phyloP scores from a whole-genome alignment of 2,797 vertebrate genomes.

The Lates japonicus region DNA sequence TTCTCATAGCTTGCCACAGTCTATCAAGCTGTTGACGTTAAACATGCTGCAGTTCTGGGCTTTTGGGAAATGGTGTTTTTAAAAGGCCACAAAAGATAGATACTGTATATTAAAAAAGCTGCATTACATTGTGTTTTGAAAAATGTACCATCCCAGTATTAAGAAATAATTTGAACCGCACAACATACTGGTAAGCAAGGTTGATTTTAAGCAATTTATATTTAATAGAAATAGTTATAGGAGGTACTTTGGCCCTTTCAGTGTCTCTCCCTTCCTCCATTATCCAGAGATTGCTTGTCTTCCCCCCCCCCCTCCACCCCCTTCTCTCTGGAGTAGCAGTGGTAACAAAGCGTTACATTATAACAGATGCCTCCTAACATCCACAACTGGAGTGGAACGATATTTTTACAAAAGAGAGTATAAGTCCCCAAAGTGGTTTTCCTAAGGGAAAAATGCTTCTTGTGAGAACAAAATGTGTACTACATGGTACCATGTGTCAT shows the following conservation, averaged over 20 bases:
- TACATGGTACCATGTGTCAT: neutral
- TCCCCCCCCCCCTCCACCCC: neutral
- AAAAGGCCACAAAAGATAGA: neutral
- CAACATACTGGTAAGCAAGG: neutral
- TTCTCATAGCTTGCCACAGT: too few species aligned
- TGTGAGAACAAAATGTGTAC: neutral
- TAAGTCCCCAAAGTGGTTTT: neutral
- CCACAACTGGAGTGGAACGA: constrained; percentile 52
- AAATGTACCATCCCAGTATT: neutral
- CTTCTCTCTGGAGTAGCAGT: constrained; percentile 36
- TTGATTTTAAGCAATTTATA: neutral
- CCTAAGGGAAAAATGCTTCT: neutral
- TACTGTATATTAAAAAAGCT: neutral
- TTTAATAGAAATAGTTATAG: neutral
- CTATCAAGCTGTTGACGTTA: neutral
- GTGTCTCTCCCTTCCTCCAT: neutral
- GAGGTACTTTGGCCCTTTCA: neutral
- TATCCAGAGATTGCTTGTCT: neutral
- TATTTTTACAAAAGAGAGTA: constrained; percentile 17
- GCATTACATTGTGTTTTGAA: neutral
- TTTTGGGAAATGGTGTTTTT: neutral
- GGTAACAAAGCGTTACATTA: constrained; percentile 30
- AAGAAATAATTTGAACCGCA: neutral
- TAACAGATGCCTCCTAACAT: constrained; percentile 61
- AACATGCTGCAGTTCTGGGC: neutral